Conservation (phyloP, 1,140 invertebrate species). For the Bombus haemorrhoidalis region DNA sequence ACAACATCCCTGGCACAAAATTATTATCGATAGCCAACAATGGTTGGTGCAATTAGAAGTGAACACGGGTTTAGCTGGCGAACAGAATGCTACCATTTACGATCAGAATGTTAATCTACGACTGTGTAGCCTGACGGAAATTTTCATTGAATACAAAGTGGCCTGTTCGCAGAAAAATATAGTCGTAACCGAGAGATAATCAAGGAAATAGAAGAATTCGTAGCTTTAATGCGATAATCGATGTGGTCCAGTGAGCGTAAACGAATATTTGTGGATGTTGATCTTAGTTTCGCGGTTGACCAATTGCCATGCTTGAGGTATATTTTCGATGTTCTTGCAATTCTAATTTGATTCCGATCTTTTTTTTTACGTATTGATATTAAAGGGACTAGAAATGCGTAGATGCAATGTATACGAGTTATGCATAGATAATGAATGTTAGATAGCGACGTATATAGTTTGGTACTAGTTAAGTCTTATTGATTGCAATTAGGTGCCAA, state of each 20-base stretch:
- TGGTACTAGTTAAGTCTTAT: background rate
- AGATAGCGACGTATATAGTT: background rate
- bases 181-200: constrained; percentile 14
- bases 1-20: constrained; percentile 47
- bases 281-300: constrained; percentile 23
- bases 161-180: background rate
- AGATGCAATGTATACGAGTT: background rate
- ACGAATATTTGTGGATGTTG: constrained; percentile 21
- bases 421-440: background rate
- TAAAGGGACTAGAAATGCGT: background rate
- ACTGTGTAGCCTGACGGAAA: background rate
- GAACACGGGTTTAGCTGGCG: constrained; percentile 4
- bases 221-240: constrained; percentile 27
- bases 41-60: constrained; percentile 54
- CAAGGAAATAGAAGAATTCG: constrained; percentile 18
- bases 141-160: constrained; percentile 23
- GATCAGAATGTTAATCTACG: constrained; percentile 33
- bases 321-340: background rate
- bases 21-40: constrained; percentile 62
- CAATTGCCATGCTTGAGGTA: constrained; percentile 2
- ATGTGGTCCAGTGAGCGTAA: constrained; percentile 53
- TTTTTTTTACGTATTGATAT: no score
- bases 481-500: constrained; percentile 9
- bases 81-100: constrained; percentile 25
- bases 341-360: constrained; percentile 33